phyloP scores from a whole-genome alignment of 1,140 invertebrate species.

The honey bee (Apis mellifera) region DNA sequence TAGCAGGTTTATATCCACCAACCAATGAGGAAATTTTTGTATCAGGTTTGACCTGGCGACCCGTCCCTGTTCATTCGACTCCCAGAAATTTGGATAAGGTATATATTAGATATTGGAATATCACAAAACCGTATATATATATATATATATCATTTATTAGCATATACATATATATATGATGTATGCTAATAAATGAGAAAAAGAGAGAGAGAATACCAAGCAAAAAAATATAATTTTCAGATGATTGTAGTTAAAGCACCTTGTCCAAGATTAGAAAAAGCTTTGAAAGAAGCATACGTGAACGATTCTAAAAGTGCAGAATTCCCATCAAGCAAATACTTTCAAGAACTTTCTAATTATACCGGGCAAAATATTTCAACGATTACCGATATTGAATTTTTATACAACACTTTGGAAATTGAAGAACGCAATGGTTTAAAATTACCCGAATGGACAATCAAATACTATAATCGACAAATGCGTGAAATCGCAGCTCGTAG shows the following conservation, averaged over 20 bases:
- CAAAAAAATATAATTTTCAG: slow-evolving; percentile 70
- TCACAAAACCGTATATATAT: too few species aligned
- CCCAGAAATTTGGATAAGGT: slow-evolving; percentile 87
- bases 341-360: slow-evolving; percentile 84
- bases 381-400: slow-evolving; percentile 86
- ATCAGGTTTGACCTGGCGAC: slow-evolving; percentile 89
- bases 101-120: slow-evolving; percentile 58
- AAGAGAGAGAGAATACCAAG: background rate
- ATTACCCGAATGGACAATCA: slow-evolving; percentile 87
- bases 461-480: slow-evolving; percentile 87
- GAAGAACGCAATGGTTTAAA: slow-evolving; percentile 84
- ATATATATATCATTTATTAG: too few species aligned
- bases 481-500: slow-evolving; percentile 85
- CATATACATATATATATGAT: too few species aligned
- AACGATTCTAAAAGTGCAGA: slow-evolving; percentile 65
- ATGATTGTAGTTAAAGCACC: slow-evolving; percentile 84
- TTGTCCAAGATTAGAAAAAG: slow-evolving; percentile 84
- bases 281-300: slow-evolving; percentile 81
- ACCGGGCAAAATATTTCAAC: slow-evolving; percentile 86
- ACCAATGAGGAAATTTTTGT: slow-evolving; percentile 87
- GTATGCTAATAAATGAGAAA: background rate
- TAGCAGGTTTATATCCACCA: slow-evolving; percentile 93
- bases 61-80: slow-evolving; percentile 91
- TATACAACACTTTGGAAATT: slow-evolving; percentile 89
- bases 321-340: slow-evolving; percentile 77